These are phyloP conservation scores for Hepsetus odoe DNA, from an alignment of 2,113 vertebrate genomes.

Conservation along the genomic window DNA sequence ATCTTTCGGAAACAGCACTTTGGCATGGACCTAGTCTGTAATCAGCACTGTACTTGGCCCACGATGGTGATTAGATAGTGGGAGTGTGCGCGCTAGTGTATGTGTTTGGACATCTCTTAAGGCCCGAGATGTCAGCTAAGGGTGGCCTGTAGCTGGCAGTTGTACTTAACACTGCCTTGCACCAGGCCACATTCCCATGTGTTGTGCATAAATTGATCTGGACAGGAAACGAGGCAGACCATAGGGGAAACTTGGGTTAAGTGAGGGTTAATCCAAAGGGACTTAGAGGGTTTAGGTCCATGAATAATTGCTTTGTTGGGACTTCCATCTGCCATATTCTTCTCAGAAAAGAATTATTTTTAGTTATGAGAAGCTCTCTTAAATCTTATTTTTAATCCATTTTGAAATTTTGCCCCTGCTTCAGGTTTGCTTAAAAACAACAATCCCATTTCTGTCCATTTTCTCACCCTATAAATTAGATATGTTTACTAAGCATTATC, in stretches of 20 bases:
- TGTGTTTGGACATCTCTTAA: conserved; percentile 41
- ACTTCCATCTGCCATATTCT: neutral
- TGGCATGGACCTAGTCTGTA: conserved; percentile 44
- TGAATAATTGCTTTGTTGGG: conserved; percentile 25
- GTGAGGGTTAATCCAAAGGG: conserved; percentile 27
- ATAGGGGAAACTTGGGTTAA: conserved; percentile 5
- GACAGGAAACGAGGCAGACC: conserved; percentile 35
- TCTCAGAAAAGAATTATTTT: conserved; percentile 2
- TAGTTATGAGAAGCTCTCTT: neutral
- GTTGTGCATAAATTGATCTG: conserved; percentile 39
- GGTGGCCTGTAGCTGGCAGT: conserved; percentile 23
- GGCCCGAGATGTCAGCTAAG: conserved; percentile 24
- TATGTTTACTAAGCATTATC: neutral
- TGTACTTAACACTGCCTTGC: conserved; percentile 42
- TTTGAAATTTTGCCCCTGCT: neutral
- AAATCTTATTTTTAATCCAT: conserved; percentile 12
- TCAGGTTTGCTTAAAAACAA: neutral
- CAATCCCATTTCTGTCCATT: neutral
- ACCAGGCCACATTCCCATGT: conserved; percentile 38
- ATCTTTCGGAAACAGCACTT: conserved; percentile 55
- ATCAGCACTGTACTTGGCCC: conserved; percentile 50
- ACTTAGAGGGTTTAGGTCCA: conserved; percentile 23
- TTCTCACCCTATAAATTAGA: neutral
- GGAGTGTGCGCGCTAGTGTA: conserved; percentile 29
- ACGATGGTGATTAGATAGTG: conserved; percentile 42